These are phyloP conservation scores for Tragelaphus strepsiceros DNA, from an alignment of 2,113 vertebrate species.

Conservation along the genomic window DNA sequence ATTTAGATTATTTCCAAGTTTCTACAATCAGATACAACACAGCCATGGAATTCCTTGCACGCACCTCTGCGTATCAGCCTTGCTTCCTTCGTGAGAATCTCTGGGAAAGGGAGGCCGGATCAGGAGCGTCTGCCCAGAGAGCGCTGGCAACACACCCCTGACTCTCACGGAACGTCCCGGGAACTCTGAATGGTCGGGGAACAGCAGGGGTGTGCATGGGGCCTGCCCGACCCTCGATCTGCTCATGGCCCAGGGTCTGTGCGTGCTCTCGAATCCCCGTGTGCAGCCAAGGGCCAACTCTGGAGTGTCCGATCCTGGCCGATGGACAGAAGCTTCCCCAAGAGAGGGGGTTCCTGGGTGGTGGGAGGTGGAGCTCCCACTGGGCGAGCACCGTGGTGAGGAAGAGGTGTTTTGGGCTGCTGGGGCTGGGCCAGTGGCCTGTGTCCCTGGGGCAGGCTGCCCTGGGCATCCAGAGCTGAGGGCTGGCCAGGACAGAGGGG, in stretches of 20 bases:
- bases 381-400: background rate
- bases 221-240: background rate
- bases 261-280: background rate
- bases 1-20: background rate
- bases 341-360: background rate
- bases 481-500: background rate
- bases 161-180: background rate
- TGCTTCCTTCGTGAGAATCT: background rate
- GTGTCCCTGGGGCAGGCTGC: background rate
- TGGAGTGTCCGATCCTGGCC: background rate
- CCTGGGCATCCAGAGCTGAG: background rate
- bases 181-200: background rate
- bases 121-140: background rate
- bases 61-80: background rate
- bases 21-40: background rate
- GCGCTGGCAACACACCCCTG: background rate
- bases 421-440: background rate
- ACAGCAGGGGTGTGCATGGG: background rate
- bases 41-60: background rate
- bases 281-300: background rate
- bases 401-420: background rate
- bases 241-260: background rate
- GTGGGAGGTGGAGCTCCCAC: rapidly evolving
- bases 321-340: background rate
- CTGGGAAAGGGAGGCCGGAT: background rate